These are phyloP conservation scores for Rhinogobius similis DNA, from an alignment of 2,113 vertebrate species.

Conservation along the genomic window DNA sequence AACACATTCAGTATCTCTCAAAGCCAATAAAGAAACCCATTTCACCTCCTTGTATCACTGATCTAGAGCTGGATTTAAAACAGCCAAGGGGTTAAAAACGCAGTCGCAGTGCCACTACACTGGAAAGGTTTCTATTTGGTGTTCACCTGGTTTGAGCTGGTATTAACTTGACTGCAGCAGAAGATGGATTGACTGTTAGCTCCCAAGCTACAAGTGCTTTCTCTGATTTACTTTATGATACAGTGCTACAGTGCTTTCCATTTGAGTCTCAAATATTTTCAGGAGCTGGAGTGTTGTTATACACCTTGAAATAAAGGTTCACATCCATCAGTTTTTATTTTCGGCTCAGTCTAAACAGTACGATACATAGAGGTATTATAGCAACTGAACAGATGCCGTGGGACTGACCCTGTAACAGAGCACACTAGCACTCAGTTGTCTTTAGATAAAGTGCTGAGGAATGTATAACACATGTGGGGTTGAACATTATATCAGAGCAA, in stretches of 20 bases:
- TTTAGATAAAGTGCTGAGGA: background rate
- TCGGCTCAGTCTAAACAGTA: background rate
- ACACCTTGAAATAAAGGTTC: background rate
- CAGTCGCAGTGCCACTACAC: background rate
- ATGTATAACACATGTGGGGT: background rate
- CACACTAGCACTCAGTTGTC: background rate
- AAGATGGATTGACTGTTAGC: background rate
- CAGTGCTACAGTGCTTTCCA: background rate
- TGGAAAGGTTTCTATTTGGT: background rate
- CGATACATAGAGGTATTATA: background rate
- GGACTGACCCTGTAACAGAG: background rate
- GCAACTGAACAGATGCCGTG: background rate
- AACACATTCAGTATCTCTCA: background rate
- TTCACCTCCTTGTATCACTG: background rate
- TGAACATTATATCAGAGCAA: background rate
- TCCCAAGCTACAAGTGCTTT: constrained; percentile 1
- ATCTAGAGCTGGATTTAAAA: constrained; percentile 15
- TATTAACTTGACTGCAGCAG: background rate
- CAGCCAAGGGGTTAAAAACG: background rate
- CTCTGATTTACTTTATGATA: constrained; percentile 9
- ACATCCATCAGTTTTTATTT: constrained; percentile 1
- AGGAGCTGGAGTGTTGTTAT: background rate
- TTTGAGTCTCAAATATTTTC: constrained; percentile 7
- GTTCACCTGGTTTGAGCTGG: background rate
- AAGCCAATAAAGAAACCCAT: background rate